Base-by-base conservation (phyloP, 2,113 vertebrate genomes). In the Eleginops maclovinus region DNA sequence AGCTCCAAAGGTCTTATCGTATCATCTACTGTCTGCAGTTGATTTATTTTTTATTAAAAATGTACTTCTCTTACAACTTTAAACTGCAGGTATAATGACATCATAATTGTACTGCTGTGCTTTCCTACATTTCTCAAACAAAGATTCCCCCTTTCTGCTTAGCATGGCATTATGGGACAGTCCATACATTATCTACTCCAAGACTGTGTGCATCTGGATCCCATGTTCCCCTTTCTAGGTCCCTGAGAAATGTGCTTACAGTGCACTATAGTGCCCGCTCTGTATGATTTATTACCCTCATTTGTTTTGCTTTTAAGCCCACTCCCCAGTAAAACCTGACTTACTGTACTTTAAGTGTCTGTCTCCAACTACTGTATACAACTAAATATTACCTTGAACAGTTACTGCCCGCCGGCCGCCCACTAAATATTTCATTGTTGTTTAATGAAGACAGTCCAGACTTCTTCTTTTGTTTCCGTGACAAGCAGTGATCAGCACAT, bases 231-330 rank as follows among this genome's bases (percentile, higher is more conserved):
- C 40, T 87, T 83, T 89, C 70, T 83, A 54, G 71, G 75, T 89
- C 79, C 62, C 83, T 72, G 51, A 75, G 28, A 90, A 91, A 90
- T 89, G 58, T 92, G 92, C 91, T 92, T 92, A 91, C 81, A 79
- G 46, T 79, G 91, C 91, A 87, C 74, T 17, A 77, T 8, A 46
- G 55, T 77, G 85, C 67, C 81, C 36, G n/a, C 63, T 71, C 64
- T 8, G 31, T 60, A 50, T 93, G 93, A 94, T 94, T 82, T 83
- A 92, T 93, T 77, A 84, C 93, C 70, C 85, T 89, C 85, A 87
- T 93, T 92, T 75, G 94, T 95, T 93, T 92, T 88, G 60, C 90
- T 92, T 72, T 86, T 88, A 89, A 79, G 84, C 84, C 72, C 66
- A 84, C 79, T 72, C 81, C 83, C 75, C 43, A 75, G 76, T 90